These are phyloP conservation scores for Mesembrinibis cayennensis DNA, from an alignment of 2,113 vertebrate species.

Conservation along the genomic window DNA sequence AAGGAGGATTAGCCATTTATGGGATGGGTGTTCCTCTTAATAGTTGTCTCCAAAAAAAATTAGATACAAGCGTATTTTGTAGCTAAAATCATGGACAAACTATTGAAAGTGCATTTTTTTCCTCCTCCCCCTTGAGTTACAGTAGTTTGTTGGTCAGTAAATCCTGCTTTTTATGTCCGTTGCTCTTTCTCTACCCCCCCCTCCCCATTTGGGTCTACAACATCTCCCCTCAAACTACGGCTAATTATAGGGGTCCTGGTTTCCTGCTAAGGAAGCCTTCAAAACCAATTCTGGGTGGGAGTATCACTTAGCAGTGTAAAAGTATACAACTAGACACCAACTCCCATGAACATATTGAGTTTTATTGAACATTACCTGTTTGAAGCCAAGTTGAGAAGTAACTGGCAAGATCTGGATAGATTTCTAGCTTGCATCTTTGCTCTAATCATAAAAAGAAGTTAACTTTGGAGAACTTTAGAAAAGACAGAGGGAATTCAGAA, in stretches of 20 bases:
- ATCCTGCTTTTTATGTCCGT: slow-evolving; percentile 47
- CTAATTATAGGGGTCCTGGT: background rate
- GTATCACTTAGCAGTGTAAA: slow-evolving; percentile 34
- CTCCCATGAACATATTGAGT: background rate
- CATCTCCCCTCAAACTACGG: slow-evolving; percentile 47
- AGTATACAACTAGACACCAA: slow-evolving; percentile 36
- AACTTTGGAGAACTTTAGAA: slow-evolving; percentile 31
- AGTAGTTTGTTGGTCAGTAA: slow-evolving; percentile 68
- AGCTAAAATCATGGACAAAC: slow-evolving; percentile 63
- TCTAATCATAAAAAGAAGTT: slow-evolving; percentile 33
- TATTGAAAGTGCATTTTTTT: slow-evolving; percentile 74
- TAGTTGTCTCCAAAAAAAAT: background rate
- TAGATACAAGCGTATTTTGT: slow-evolving; percentile 29
- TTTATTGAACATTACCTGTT: slow-evolving; percentile 15
- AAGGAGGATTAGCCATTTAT: slow-evolving; percentile 21
- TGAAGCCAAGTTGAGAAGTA: slow-evolving; percentile 56
- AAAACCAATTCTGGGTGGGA: slow-evolving; percentile 48
- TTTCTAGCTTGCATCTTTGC: slow-evolving; percentile 43
- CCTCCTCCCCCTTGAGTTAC: slow-evolving; percentile 65
- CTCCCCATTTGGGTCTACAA: slow-evolving; percentile 23
- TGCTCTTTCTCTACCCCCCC: background rate
- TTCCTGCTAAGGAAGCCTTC: slow-evolving; percentile 66
- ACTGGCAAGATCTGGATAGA: slow-evolving; percentile 22
- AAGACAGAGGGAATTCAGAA: slow-evolving; percentile 12
- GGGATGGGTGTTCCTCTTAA: slow-evolving; percentile 33